Base-by-base conservation (phyloP, 1,140 invertebrate genomes). In the Drosophila kikkawai region DNA sequence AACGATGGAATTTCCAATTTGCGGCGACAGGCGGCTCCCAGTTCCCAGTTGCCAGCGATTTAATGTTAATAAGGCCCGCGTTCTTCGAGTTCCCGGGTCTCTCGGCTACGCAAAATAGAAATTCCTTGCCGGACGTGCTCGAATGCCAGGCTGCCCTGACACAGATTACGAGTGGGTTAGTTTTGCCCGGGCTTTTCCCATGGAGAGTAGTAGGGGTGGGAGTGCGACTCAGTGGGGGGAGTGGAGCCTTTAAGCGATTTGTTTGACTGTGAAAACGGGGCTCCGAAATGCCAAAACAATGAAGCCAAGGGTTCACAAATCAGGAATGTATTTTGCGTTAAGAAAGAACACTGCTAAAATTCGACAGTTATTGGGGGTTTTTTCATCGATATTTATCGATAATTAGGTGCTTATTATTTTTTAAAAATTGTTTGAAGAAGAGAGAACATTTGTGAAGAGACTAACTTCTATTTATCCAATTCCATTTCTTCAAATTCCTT, bases 1-100 rank as follows among this genome's bases (percentile, higher is more conserved):
- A 88, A 88, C 69, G 75, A 80, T 71, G 81, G 84, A 88, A 88
- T 88, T 88, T 88, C 77, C 85, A 88, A 90, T 88, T 88, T 88
- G 65, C 51, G 57, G 65, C 60, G 74, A 75, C 82, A 80, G 77
- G 55, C 82, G 34, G 65, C 57, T 37, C 17, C 17, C 29, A 51
- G 50, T 13, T 51, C 6, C n/a, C 29, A 53, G 51, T 32, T 34
- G 44, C n/a, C 60, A 67, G 77, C 84, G 83, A 87, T 84, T 87
- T 87, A 83, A 87, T 87, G 85, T 87, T 87, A 87, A 87, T 87
- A 87, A 87, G 83, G 80, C 55, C 77, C 73, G 83, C 81, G 80
- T 82, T 63, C 67, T 36, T 47, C 13, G 51, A 13, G 45, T 69
- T 67, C 65, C 44, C 45, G n/a, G 63, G 22, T 32, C 51, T 32